Evolutionary conservation across 2,113 vertebrate species (phyloP), one percentile per base, ranked within the genome.

Genomic region (Notiomystis cincta): DNA sequence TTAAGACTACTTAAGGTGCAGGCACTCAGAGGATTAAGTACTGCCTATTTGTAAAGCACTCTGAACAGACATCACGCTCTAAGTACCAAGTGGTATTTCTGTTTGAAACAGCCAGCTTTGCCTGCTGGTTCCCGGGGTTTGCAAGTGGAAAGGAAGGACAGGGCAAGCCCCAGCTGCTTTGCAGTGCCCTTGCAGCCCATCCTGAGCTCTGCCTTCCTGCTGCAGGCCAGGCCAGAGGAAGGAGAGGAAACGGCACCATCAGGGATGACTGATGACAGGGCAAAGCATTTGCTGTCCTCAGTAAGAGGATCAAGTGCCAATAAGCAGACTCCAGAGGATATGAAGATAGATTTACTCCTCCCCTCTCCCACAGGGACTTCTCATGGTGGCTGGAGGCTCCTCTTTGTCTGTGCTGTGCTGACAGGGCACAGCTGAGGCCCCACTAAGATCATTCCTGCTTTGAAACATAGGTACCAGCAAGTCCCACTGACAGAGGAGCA

Each of bases 301-400:
- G 35, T 58, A 83, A 93, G 82, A 95, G 91, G 69, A 95, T 90
- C 64, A 87, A 81, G 80, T 48, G 60, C 64, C 3, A 38, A 90
- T 89, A 95, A 90, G 47, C 72, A 90, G 86, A 70, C 80, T 87
- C 80, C 65, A 65, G 86, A 76, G 64, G 65, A 75, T 53, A 92
- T 20, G 50, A 96, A 83, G 79, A 88, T 18, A 64, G 81, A 87
- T 91, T 60, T 82, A 92, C 60, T 81, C 82, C 54, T 83, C 86
- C 57, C 21, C 3, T 87, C 51, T 89, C 91, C 94, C 89, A 40
- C 47, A 42, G 85, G 82, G 90, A 79, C 44, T 81, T 92, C 88
- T 90, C 80, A 40, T 27, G 25, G 38, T 82, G 44, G 51, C 64
- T 90, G 13, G 15, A 56, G 67, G 58, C 35, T 38, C 27, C 61